Conservation (phyloP, 92 coral and sea anemone genomes). For the Umimayanthus chanpuru region DNA sequence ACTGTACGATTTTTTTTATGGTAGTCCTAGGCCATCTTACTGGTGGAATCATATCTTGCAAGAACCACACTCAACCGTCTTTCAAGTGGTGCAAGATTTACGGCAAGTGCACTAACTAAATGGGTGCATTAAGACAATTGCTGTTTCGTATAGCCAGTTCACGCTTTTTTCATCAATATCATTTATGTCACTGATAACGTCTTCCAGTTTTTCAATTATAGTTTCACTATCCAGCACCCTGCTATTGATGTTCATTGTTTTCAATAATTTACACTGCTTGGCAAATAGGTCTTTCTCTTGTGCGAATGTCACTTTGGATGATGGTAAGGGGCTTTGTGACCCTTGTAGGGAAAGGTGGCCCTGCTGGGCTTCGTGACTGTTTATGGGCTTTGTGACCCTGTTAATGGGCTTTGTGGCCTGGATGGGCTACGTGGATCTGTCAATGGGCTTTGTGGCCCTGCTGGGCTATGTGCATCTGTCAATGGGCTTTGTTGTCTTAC, state of each 20-base stretch:
- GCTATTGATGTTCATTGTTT: background rate
- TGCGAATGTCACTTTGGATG: background rate
- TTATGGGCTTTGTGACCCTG: background rate
- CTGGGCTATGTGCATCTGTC: background rate
- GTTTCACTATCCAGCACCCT: background rate
- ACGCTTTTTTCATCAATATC: background rate
- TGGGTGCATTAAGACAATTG: no score
- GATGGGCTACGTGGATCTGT: background rate
- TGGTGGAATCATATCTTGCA: no score
- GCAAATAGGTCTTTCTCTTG: background rate
- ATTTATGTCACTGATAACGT: background rate
- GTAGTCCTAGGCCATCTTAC: no score
- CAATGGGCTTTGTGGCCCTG: background rate
- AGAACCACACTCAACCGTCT: no score
- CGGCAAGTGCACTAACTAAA: no score
- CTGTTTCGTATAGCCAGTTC: no score
- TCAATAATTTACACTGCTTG: background rate
- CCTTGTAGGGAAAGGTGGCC: no score
- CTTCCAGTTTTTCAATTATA: background rate
- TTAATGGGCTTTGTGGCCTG: background rate
- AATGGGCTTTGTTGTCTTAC: background rate
- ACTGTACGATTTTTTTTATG: no score
- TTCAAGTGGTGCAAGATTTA: no score
- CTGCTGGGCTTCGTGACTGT: no score
- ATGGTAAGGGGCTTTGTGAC: slow-evolving; percentile 1